Evolutionary conservation across 2,888 invertebrate species (phyloP), one percentile per base, ranked within the genome.

Genomic region (Drosophila mayaguana): DNA sequence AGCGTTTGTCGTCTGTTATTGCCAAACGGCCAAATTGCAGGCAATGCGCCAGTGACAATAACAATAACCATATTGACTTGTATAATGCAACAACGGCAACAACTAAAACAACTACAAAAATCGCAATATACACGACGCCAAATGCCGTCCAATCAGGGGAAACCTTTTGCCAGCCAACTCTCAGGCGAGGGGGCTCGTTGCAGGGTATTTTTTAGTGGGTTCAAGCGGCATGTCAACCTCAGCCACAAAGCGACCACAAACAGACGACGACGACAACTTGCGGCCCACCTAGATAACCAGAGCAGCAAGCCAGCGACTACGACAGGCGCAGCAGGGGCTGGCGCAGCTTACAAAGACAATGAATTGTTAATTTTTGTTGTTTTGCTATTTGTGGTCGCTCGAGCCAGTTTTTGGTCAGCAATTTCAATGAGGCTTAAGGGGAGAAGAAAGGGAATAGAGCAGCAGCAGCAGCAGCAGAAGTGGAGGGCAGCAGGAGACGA

Each of bases 31-130:
- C 76, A 82, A 82, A 90, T 75, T 80, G 64, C 82, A 78, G 79
- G 66, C 89, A 76, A 72, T 74, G 66, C 81, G 81, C 72, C 73
- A 88, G 64, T 78, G 81, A 88, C 83, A 80, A 78, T 77, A 88
- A 81, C 85, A 78, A 85, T 88, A 90, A 78, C 72, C 80, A 81
- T 83, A 89, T 83, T 89, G 87, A 83, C 87, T 83, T 83, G 87
- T 83, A 72, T 67, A 67, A 71, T 68, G 59, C 67, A 73, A 72
- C 51, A 80, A 56, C 53, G 59, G 32, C 48, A 55, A 55, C 61
- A 48, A 59, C 9, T n/a, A 25, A 25, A 51, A 59, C 66, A 61
- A 59, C 62, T 73, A 42, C 54, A 25, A n/a, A n/a, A n/a, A 28
- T 25, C 72, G 60, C 66, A 61, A 63, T 48, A 61, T 45, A 48